Evolutionary conservation across 2,113 vertebrate species (phyloP), one percentile per base, ranked within the genome.

Genomic region (Steatornis caripensis): DNA sequence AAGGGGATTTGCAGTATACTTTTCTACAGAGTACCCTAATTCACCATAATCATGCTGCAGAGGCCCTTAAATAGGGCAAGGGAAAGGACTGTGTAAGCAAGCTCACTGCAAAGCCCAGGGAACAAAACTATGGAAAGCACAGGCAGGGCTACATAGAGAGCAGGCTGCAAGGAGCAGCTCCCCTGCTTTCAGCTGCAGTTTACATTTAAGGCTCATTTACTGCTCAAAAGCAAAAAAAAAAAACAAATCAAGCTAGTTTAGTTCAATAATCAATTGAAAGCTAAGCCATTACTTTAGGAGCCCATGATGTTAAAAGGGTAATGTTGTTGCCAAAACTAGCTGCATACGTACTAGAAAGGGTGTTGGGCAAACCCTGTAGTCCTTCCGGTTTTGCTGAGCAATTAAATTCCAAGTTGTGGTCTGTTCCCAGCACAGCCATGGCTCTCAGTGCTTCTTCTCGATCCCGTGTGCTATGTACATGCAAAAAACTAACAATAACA

Each of bases 61-160:
- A 92, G 77, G 72, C 72, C 41, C 19, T 93, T 95, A 95, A 97
- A 93, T 95, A 93, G 94, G 94, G 80, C 94, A 84, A 69, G 86
- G 49, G 70, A 93, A 96, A 95, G 72, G 61, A 60, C 86, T 37
- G 72, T 72, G 69, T 89, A 91, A 96, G 95, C 86, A 93, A 84
- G 80, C 83, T 84, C 29, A 20, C 91, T 90, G 92, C 60, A 92
- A 93, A 87, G 80, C 91, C 72, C 45, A 37, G 77, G 80, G 76
- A 95, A 45, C 57, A 81, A 29, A 68, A 36, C 9, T 0, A 29
- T 45, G 69, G 64, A 75, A 62, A 94, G 55, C 37, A 23, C 36
- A 48, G 48, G 54, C 45, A 89, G 22, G 27, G 72, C 71, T 87
- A 12, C 15, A 5, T 29, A 58, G 60, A 41, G 13, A 80, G 53